Evolutionary conservation across 2,888 invertebrate species (phyloP).

Genomic region (Thereva nobilitata): DNA sequence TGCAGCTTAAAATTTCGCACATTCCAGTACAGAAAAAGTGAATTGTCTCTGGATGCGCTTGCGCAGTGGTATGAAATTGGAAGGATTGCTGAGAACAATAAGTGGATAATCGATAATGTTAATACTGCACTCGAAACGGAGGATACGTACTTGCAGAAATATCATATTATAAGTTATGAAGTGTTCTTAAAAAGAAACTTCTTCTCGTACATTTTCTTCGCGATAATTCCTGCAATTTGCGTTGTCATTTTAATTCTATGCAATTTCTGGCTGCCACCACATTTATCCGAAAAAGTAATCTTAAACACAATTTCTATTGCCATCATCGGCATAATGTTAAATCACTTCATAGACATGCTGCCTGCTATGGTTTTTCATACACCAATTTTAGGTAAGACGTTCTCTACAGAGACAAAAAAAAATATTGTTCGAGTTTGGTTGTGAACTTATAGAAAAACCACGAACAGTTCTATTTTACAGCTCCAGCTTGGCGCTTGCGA

Average conservation of each 20-base stretch:
- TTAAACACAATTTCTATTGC: slow-evolving; percentile 62
- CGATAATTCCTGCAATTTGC: slow-evolving; percentile 66
- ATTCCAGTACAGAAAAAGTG: slow-evolving; percentile 67
- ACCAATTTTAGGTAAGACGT: slow-evolving; percentile 51
- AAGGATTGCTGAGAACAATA: slow-evolving; percentile 44
- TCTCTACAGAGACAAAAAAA: background rate
- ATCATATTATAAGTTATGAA: slow-evolving; percentile 52
- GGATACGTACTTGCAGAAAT: too few species aligned
- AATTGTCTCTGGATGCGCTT: slow-evolving; percentile 60
- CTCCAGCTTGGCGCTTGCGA: slow-evolving; percentile 59
- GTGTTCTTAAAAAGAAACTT: slow-evolving; percentile 64
- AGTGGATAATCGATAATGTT: slow-evolving; percentile 51
- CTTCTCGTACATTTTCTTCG: slow-evolving; percentile 64
- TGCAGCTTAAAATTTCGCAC: slow-evolving; percentile 71
- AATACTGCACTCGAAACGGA: slow-evolving; percentile 38
- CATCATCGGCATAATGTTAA: slow-evolving; percentile 62
- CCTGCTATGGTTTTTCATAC: slow-evolving; percentile 52
- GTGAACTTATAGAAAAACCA: background rate
- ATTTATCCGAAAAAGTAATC: slow-evolving; percentile 64
- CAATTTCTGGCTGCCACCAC: slow-evolving; percentile 67
- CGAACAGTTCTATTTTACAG: slow-evolving; percentile 60
- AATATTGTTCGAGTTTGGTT: background rate
- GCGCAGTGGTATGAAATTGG: slow-evolving; percentile 34
- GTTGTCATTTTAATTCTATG: slow-evolving; percentile 65
- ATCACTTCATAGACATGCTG: slow-evolving; percentile 62